A percentile compares a stretch with the other conserved stretches of the same genome.
These are phyloP conservation scores for Saxidomus purpurata DNA, from an alignment of 1,140 invertebrate genomes.

Conservation along the genomic window DNA sequence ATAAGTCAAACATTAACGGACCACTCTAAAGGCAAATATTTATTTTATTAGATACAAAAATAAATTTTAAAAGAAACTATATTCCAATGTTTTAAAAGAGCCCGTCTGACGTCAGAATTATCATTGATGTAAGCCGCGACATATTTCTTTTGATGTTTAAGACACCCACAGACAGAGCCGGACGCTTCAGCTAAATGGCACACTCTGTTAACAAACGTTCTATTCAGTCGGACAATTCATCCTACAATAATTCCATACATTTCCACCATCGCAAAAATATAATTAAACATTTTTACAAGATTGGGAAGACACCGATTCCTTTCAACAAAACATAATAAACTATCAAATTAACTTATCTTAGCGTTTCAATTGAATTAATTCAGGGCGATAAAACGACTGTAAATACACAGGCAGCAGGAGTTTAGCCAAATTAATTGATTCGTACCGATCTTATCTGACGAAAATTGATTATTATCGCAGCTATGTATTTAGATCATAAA, in stretches of 20 bases:
- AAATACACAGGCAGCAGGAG: slow-evolving; percentile 30
- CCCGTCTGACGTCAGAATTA: too few relatives aligned
- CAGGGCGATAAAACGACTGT: background rate
- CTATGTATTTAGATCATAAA: slow-evolving; percentile 30
- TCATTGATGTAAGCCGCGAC: too few relatives aligned
- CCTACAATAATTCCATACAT: background rate
- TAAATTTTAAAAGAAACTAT: too few relatives aligned
- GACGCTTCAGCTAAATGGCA: too few relatives aligned
- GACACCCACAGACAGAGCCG: too few relatives aligned
- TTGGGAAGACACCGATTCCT: background rate
- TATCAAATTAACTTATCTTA: slow-evolving; percentile 9
- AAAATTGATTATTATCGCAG: slow-evolving; percentile 57
- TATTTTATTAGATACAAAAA: too few relatives aligned
- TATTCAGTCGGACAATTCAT: background rate
- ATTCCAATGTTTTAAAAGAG: too few relatives aligned
- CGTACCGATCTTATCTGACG: slow-evolving; percentile 36
- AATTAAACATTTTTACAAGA: slow-evolving; percentile 34
- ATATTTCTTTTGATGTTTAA: too few relatives aligned
- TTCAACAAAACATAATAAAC: slow-evolving; percentile 41
- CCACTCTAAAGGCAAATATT: too few relatives aligned
- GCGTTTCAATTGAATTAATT: slow-evolving; percentile 48
- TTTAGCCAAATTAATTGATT: slow-evolving; percentile 55
- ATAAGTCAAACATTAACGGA: too few relatives aligned
- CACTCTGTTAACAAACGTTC: background rate
- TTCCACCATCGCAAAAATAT: slow-evolving; percentile 19